Conservation (phyloP, 2,797 vertebrate genomes). For the Glossophaga mutica region DNA sequence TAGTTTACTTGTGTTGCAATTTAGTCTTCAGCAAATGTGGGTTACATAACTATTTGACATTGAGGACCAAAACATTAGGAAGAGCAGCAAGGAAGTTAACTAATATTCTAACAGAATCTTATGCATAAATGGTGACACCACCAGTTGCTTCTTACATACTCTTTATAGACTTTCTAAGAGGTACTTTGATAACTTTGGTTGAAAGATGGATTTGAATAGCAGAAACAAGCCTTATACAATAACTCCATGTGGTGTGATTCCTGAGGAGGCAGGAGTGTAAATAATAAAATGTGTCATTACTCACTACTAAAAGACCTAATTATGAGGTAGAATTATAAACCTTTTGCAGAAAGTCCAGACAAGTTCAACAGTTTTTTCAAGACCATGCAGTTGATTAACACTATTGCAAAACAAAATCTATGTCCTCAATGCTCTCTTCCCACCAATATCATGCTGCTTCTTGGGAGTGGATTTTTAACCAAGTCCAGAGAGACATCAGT, state of each 20-base stretch:
- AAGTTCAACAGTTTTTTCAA: neutral
- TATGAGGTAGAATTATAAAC: neutral
- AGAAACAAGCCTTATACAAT: neutral
- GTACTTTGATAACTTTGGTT: neutral
- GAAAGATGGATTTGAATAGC: neutral
- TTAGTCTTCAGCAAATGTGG: neutral
- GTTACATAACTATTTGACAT: neutral
- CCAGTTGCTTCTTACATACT: neutral
- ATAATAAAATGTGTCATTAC: neutral
- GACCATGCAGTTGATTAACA: neutral
- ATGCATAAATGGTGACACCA: neutral
- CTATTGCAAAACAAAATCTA: neutral
- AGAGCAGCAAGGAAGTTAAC: neutral
- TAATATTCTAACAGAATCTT: neutral
- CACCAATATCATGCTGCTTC: neutral
- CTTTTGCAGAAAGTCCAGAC: neutral
- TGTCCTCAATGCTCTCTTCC: neutral
- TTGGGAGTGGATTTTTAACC: neutral
- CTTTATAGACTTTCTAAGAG: neutral
- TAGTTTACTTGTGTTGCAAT: neutral
- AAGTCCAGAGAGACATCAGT: neutral
- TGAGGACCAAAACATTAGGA: neutral
- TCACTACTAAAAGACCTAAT: neutral
- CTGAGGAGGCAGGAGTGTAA: neutral
- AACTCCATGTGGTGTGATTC: neutral